A percentile compares a stretch with the other conserved stretches of the same genome.
Evolutionary conservation across 2,888 invertebrate species (phyloP).

Genomic region (Ochlodes sylvanus): DNA sequence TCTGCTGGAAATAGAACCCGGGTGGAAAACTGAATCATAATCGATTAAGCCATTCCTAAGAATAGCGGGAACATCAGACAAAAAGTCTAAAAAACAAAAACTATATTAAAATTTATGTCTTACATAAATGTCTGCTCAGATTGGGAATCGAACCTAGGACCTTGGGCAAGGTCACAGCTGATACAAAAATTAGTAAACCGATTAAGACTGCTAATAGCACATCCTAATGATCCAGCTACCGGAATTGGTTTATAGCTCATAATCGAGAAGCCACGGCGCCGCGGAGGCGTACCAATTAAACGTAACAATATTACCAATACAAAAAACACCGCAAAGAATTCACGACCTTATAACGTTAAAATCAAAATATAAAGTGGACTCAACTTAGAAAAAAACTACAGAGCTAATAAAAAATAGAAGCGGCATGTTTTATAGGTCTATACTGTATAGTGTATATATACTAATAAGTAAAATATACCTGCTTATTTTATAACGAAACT

Average conservation of each 20-base stretch:
- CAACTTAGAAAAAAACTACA: not conserved
- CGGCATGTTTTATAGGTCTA: not conserved
- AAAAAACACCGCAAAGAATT: constrained; percentile 30
- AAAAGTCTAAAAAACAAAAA: no score
- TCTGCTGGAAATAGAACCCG: no score
- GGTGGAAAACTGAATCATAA: no score
- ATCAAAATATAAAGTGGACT: constrained; percentile 24
- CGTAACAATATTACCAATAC: constrained; percentile 47
- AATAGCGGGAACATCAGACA: no score
- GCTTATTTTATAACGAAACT: no score
- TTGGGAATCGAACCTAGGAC: no score
- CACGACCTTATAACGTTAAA: constrained; percentile 11
- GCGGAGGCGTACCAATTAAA: constrained; percentile 70
- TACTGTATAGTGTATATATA: no score
- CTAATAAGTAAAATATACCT: no score
- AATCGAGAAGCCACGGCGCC: constrained; percentile 76
- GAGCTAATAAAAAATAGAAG: constrained; percentile 6
- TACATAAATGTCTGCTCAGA: no score
- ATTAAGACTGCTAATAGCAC: constrained; percentile 61
- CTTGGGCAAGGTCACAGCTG: no score
- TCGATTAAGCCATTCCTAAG: no score
- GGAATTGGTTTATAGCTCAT: constrained; percentile 82
- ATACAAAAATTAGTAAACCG: constrained; percentile 36
- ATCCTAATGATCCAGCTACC: constrained; percentile 76
- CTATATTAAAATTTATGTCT: no score